Base-by-base conservation (phyloP, 2,797 vertebrate species). In the Sorex maritimensis region DNA sequence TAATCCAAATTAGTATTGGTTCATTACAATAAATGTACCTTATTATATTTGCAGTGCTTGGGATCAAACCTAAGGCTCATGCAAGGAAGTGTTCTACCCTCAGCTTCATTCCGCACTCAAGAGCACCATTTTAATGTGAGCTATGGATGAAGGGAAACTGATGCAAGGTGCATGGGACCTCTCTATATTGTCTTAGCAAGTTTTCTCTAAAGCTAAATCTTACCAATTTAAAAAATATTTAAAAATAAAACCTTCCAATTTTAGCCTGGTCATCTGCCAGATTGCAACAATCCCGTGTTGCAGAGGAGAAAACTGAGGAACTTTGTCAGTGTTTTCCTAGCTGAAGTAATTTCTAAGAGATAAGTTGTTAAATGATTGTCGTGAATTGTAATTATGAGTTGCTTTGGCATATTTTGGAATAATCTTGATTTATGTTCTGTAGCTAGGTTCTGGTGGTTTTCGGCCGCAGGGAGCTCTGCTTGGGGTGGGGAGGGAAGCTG, bases 351-450 rank as follows among this genome's bases (percentile, higher is more conserved):
- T 69, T 49, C 78, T 38, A 26, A 14, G 26, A 8, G 67, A 90
- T 21, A 55, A 6, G 84, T 55, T 17, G 34, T 65, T 19, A 89
- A 65, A 81, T 41, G 61, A 72, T 23, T 84, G 2, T 5, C 52
- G 0, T 72, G 74, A 65, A 38, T 55, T 73, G 28, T 74, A 46
- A 86, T 46, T 77, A 38, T 6, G 30, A 28, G 7, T 75, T 81
- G 72, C 14, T 81, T 38, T 58, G 34, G 88, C 82, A n/a, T 73
- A 65, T 9, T 26, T 61, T 63, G 28, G 58, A 38, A 77, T 86
- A 86, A 72, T 77, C 1, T 63, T 82, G 52, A 68, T 61, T 90
- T 90, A 41, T 13, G 68, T 90, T 73, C 55, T 68, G 2, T 38
- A 34, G 2, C 17, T 34, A 34, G 34, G 34, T 34, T 34, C 34